Conservation (phyloP, 2,797 vertebrate species). For the Sebastes itinus region DNA sequence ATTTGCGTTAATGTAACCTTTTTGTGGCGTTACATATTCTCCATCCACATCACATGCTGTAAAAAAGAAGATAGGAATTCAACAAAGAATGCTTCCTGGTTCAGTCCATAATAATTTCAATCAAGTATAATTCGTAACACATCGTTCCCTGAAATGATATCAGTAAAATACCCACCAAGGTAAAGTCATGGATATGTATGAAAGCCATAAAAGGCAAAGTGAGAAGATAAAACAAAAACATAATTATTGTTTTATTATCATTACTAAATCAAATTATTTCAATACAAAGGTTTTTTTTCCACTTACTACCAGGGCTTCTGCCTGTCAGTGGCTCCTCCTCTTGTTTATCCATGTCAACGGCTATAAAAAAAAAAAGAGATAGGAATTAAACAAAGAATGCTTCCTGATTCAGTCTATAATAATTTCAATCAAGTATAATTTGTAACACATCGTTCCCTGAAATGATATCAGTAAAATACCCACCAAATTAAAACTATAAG, state of each 20-base stretch:
- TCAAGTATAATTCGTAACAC: not conserved
- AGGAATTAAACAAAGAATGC: not conserved
- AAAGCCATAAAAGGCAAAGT: too few species aligned
- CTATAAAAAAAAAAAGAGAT: not conserved
- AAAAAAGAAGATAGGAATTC: not conserved
- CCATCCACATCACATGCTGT: not conserved
- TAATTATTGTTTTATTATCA: not conserved
- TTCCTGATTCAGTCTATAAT: not conserved
- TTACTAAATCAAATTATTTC: too few species aligned
- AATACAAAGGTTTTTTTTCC: too few species aligned
- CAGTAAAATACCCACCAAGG: too few species aligned
- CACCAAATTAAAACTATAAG: too few species aligned
- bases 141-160: too few species aligned
- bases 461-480: not conserved
- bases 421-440: not conserved
- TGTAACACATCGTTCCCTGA: not conserved
- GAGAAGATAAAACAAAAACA: too few species aligned
- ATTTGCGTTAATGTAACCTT: not conserved
- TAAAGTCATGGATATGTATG: too few species aligned
- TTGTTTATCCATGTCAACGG: rapidly evolving
- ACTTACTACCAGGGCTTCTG: too few species aligned
- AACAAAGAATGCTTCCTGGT: not conserved
- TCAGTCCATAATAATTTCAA: not conserved
- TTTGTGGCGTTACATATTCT: rapidly evolving
- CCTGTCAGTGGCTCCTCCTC: not conserved